Evolutionary conservation across 2,888 invertebrate species (phyloP).

Genomic region (Malthinus seriepunctatus): DNA sequence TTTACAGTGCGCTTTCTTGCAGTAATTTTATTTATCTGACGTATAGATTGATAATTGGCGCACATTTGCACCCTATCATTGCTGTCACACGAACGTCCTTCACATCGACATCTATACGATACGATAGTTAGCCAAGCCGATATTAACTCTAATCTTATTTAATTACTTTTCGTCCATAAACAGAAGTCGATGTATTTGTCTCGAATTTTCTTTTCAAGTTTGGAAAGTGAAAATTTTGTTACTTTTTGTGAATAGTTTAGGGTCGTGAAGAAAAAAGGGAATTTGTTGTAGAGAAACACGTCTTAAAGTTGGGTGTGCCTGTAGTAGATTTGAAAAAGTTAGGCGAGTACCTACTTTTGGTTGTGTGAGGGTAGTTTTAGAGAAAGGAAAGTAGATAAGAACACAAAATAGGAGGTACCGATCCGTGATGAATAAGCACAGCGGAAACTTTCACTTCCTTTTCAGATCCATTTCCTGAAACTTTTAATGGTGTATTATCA

Average conservation of each 20-base stretch:
- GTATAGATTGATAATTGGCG: too few species aligned
- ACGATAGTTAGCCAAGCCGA: too few species aligned
- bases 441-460: conserved; percentile 24
- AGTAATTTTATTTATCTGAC: too few species aligned
- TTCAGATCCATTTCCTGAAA: conserved; percentile 31
- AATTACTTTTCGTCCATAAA: too few species aligned
- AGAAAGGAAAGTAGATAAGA: conserved; percentile 38
- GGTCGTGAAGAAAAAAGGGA: not conserved
- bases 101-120: too few species aligned
- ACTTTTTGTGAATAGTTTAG: not conserved
- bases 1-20: too few species aligned
- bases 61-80: too few species aligned
- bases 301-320: conserved; percentile 27
- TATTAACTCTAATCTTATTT: too few species aligned
- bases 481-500: conserved; percentile 37
- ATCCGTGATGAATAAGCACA: conserved; percentile 36
- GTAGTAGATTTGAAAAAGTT: conserved; percentile 25
- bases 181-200: too few species aligned
- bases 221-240: too few species aligned
- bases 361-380: conserved; percentile 22
- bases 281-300: conserved; percentile 29
- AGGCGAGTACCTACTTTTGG: conserved; percentile 16
- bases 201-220: too few species aligned
- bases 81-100: too few species aligned
- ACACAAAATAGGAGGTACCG: conserved; percentile 38